A percentile compares a stretch with the other conserved stretches of the same genome.
Evolutionary conservation across 2,797 vertebrate species (phyloP).

Genomic region (Monodelphis domestica): DNA sequence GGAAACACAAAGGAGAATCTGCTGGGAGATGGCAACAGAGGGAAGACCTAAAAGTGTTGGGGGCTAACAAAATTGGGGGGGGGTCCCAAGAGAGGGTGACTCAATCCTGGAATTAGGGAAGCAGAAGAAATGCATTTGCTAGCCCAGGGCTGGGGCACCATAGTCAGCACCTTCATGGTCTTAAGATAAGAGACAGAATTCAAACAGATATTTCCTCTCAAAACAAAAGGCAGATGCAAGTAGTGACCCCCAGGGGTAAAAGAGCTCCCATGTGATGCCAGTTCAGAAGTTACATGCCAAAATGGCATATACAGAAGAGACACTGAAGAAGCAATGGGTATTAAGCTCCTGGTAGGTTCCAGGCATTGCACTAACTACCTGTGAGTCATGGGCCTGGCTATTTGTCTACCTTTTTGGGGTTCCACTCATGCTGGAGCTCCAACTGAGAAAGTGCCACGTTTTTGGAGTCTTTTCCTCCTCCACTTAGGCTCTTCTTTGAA

Average conservation of each 20-base stretch:
- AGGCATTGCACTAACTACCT: too few relatives aligned
- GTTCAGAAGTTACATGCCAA: background rate
- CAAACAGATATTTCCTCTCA: background rate
- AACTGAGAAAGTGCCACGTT: too few relatives aligned
- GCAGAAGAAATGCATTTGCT: background rate
- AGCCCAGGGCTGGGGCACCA: background rate
- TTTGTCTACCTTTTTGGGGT: too few relatives aligned
- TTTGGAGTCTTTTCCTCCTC: too few relatives aligned
- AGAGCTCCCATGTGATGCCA: background rate
- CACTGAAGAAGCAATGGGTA: too few relatives aligned
- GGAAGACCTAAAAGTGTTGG: background rate
- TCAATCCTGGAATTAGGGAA: background rate
- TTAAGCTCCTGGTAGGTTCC: too few relatives aligned
- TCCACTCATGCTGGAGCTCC: too few relatives aligned
- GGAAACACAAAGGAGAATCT: background rate
- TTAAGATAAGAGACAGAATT: background rate
- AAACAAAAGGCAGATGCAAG: background rate
- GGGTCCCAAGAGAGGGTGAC: background rate
- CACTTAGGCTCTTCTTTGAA: too few relatives aligned
- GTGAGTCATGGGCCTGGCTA: too few relatives aligned
- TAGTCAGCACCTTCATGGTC: background rate
- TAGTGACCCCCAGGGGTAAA: background rate
- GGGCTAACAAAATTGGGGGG: background rate
- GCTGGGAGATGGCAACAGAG: background rate
- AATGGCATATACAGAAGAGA: too few relatives aligned